Conservation (phyloP, 2,888 invertebrate genomes). For the Barypeithes pellucidus region DNA sequence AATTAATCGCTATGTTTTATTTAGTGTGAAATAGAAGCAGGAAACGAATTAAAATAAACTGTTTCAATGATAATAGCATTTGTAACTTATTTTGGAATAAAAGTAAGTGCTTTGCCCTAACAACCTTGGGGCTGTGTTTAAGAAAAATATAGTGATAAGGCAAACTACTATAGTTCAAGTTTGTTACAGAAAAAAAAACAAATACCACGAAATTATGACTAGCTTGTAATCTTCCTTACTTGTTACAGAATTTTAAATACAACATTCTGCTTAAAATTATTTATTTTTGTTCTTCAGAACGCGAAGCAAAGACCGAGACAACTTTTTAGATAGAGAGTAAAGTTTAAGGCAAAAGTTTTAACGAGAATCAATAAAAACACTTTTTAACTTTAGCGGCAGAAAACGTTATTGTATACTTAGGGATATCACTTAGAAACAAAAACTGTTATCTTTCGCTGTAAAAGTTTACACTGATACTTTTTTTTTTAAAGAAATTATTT, state of each 20-base stretch:
- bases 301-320: slow-evolving; percentile 42
- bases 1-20: too few species aligned
- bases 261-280: slow-evolving; percentile 1
- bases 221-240: too few species aligned
- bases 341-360: slow-evolving; percentile 43
- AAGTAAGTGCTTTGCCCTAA: too few species aligned
- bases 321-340: slow-evolving; percentile 45
- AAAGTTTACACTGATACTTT: slow-evolving; percentile 35
- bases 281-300: slow-evolving; percentile 33
- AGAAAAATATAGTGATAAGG: too few species aligned
- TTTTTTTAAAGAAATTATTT: slow-evolving; percentile 14
- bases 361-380: slow-evolving; percentile 47
- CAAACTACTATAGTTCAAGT: too few species aligned
- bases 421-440: slow-evolving; percentile 41
- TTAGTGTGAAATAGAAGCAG: too few species aligned
- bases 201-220: too few species aligned
- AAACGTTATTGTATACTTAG: slow-evolving; percentile 45
- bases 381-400: slow-evolving; percentile 46
- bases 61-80: too few species aligned
- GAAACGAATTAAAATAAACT: too few species aligned
- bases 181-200: too few species aligned
- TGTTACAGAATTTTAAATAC: neutral
- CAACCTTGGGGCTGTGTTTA: too few species aligned
- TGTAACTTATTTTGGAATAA: too few species aligned
- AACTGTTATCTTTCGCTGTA: slow-evolving; percentile 26